A percentile compares a stretch with the other conserved stretches of the same genome.
Conservation (phyloP, 2,888 invertebrate species). For the Mermis nigrescens region DNA sequence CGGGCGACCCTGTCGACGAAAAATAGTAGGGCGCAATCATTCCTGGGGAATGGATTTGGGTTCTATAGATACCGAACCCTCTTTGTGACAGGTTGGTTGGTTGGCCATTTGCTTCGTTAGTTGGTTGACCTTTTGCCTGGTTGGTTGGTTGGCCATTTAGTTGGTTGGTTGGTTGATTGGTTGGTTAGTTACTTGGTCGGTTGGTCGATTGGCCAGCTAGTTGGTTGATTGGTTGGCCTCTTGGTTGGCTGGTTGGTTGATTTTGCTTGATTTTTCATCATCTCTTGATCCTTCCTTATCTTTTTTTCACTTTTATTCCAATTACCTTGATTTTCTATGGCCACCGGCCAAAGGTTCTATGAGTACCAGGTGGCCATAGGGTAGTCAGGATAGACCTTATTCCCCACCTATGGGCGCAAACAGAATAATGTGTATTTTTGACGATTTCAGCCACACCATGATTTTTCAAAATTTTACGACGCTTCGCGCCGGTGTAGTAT, state of each 20-base stretch:
- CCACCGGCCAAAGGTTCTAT: too few relatives aligned
- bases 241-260: not conserved
- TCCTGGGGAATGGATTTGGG: too few relatives aligned
- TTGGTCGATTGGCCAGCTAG: not conserved
- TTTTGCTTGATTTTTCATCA: not conserved
- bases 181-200: not conserved
- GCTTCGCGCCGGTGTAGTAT: too few relatives aligned
- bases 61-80: too few relatives aligned
- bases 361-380: too few relatives aligned
- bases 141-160: not conserved
- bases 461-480: too few relatives aligned
- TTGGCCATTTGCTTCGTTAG: not conserved
- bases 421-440: too few relatives aligned
- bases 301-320: not conserved
- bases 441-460: too few relatives aligned
- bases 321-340: not conserved
- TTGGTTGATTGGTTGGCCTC: not conserved
- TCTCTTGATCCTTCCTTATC: not conserved
- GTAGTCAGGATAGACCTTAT: too few relatives aligned
- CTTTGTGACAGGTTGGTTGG: not conserved
- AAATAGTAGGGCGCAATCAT: too few relatives aligned
- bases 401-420: too few relatives aligned
- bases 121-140: not conserved
- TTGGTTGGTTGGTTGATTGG: not conserved
- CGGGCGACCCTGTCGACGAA: too few relatives aligned